phyloP scores from a whole-genome alignment of 1,140 invertebrate genomes.

The Triops cancriformis region DNA sequence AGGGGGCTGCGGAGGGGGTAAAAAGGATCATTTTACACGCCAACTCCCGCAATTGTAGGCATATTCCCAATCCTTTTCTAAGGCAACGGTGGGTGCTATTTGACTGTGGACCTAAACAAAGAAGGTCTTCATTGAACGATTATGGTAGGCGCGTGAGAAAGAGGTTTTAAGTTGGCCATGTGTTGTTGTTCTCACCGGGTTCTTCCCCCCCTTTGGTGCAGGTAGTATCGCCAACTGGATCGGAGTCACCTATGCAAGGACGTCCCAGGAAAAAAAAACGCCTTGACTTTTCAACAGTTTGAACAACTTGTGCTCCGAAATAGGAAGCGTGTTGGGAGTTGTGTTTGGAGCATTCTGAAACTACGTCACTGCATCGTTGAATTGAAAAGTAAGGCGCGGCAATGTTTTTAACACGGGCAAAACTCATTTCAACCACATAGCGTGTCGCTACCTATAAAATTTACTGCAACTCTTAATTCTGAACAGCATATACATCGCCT shows the following conservation, averaged over 20 bases:
- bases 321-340: no score
- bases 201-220: neutral
- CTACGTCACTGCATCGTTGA: neutral
- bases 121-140: constrained; percentile 5
- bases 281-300: no score
- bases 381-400: neutral
- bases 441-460: constrained; percentile 10
- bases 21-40: constrained; percentile 6
- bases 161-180: neutral
- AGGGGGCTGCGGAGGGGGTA: neutral
- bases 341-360: neutral
- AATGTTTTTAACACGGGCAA: neutral
- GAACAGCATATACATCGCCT: constrained; percentile 13
- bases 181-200: neutral
- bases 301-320: no score
- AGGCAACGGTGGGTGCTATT: neutral
- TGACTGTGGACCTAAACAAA: constrained; percentile 2
- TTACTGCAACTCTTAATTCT: constrained; percentile 14
- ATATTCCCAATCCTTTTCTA: neutral
- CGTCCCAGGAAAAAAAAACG: no score
- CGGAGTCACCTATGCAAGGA: no score
- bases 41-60: neutral
- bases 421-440: constrained; percentile 13
- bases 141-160: constrained; percentile 12
- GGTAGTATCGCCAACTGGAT: neutral